phyloP scores from a whole-genome alignment of 2,797 vertebrate genomes.

The Xerus rutilus region DNA sequence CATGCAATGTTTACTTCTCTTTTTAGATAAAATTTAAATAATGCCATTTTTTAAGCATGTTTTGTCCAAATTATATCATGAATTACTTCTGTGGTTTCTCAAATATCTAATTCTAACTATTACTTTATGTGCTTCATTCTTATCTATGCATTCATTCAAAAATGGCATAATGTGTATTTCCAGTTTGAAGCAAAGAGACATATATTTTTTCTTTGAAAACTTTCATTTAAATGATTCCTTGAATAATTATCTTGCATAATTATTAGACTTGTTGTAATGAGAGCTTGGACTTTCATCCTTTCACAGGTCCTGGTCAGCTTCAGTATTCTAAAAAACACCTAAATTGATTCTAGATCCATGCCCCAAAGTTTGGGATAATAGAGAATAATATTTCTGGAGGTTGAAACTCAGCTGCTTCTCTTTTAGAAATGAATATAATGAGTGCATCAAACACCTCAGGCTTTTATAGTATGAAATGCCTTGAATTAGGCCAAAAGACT shows the following conservation, averaged over 20 bases:
- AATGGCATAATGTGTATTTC: neutral
- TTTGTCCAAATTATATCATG: neutral
- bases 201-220: neutral
- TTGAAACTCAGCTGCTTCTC: neutral
- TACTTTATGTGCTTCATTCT: neutral
- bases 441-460: neutral
- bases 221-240: neutral
- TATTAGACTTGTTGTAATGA: neutral
- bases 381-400: neutral
- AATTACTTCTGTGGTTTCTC: neutral
- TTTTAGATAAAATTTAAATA: neutral
- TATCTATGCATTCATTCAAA: neutral
- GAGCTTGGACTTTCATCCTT: neutral
- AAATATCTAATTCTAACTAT: neutral
- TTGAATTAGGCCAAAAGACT: neutral
- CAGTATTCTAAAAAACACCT: neutral
- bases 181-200: neutral
- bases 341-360: neutral
- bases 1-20: neutral
- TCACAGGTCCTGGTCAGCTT: neutral
- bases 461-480: neutral
- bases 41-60: neutral
- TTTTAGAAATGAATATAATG: neutral
- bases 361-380: neutral
- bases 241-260: slow-evolving; percentile 7